phyloP scores from a whole-genome alignment of 2,113 vertebrate genomes.

The Psammodynastes pulverulentus region DNA sequence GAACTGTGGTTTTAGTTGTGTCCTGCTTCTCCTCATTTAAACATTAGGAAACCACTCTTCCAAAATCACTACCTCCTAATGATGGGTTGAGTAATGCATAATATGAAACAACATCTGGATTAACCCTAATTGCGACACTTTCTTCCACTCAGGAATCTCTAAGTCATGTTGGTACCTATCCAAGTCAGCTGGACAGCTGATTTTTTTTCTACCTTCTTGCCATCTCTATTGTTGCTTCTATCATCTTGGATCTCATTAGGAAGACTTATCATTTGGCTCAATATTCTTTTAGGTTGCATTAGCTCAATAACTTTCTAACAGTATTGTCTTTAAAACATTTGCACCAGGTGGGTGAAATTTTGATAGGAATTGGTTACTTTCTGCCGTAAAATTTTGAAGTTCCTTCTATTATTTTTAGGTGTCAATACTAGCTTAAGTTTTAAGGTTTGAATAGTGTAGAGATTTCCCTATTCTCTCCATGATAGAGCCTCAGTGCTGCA shows the following conservation, averaged over 20 bases:
- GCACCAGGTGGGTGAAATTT: background rate
- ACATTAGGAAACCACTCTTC: background rate
- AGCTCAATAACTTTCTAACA: background rate
- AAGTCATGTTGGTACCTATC: background rate
- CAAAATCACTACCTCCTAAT: background rate
- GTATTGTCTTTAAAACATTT: background rate
- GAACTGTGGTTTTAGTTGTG: background rate
- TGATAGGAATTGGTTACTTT: background rate
- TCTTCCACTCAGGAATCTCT: background rate
- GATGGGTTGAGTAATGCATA: background rate
- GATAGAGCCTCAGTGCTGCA: no score
- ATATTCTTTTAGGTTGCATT: background rate
- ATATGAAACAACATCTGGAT: background rate
- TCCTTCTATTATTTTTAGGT: background rate
- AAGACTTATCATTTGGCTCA: background rate
- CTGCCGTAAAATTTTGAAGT: background rate
- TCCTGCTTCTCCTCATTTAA: background rate
- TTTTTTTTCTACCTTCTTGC: background rate
- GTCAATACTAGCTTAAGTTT: background rate
- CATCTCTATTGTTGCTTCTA: background rate
- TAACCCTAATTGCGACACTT: background rate
- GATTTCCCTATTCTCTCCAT: background rate
- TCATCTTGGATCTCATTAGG: background rate
- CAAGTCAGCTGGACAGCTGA: background rate
- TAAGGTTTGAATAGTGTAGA: background rate